Conservation (phyloP, 2,113 vertebrate species). For the Chaetorhynchus papuensis region DNA sequence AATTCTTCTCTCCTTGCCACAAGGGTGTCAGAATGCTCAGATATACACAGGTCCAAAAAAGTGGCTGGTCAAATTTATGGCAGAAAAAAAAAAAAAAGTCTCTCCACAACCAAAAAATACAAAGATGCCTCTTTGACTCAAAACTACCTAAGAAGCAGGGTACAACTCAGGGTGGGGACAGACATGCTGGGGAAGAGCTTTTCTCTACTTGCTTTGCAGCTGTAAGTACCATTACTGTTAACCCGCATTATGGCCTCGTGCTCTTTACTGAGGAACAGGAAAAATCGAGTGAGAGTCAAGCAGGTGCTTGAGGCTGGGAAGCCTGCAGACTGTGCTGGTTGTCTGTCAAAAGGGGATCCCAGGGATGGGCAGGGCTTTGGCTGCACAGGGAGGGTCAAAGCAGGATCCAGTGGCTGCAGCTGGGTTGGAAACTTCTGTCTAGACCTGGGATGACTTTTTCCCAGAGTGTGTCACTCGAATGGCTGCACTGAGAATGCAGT, state of each 20-base stretch:
- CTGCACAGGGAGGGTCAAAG: not conserved
- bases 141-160: not conserved
- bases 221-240: too few species aligned
- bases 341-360: not conserved
- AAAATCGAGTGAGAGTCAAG: not conserved
- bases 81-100: not conserved
- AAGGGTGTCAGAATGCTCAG: not conserved
- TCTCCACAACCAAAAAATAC: not conserved
- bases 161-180: not conserved
- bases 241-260: too few species aligned
- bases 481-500: not conserved
- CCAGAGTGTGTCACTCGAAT: not conserved
- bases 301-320: not conserved
- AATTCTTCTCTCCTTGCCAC: not conserved
- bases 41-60: not conserved
- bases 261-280: not conserved
- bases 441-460: not conserved
- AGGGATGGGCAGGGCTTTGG: not conserved
- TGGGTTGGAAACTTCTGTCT: not conserved
- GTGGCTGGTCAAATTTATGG: not conserved
- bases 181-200: not conserved
- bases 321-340: not conserved
- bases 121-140: not conserved
- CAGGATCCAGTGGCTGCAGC: not conserved
- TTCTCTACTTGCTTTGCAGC: not conserved